Base-by-base conservation (phyloP, 2,797 vertebrate species). In the Onychomys arenicola region DNA sequence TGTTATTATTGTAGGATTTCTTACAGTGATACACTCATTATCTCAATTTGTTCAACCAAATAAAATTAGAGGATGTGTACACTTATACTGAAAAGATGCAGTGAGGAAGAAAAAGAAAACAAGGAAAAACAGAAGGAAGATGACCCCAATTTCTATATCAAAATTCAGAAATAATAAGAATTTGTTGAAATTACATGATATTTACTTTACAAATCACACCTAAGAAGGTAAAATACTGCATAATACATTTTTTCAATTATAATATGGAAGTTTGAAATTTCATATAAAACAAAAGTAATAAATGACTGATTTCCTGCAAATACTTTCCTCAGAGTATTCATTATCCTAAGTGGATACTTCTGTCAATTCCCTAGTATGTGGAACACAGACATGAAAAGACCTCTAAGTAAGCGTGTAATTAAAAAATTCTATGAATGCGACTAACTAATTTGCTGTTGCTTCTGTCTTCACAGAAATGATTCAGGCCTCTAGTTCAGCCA, bases 11-110 rank as follows among this genome's bases (percentile, higher is more conserved):
- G 19, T 93, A 21, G 23, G 1, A 49, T 63, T 87, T 96, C 76
- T 90, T 5, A 73, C 14, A 78, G 6, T 49, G 13, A 65, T 29
- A 91, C 3, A 23, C 14, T 37, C 3, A 76, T 49, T 67, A 6
- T 46, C 46, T 80, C 8, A 93, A 55, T 84, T 81, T 97, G 2
- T 77, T 89, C 76, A 82, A 57, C 3, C 77, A 73, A 90, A 91
- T 90, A 59, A n/a, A 67, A 3, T 52, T 25, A 85, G 25, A 27
- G 63, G 5, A 63, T 52, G n/a, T 6, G 6, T 7, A 89, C 29
- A 91, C 52, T 49, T 75, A 71, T 40, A 34, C 10, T 65, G 32
- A 6, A 67, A 67, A 29, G 8, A 14, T 34, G 17, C 4, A 49
- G 12, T 76, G 10, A 32, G 6, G 29, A 46, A 29, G 16, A 34